Percentiles rank a stretch among this genome's conserved stretches.
phyloP scores from a whole-genome alignment of 2,797 vertebrate genomes.

The Lepus townsendii region DNA sequence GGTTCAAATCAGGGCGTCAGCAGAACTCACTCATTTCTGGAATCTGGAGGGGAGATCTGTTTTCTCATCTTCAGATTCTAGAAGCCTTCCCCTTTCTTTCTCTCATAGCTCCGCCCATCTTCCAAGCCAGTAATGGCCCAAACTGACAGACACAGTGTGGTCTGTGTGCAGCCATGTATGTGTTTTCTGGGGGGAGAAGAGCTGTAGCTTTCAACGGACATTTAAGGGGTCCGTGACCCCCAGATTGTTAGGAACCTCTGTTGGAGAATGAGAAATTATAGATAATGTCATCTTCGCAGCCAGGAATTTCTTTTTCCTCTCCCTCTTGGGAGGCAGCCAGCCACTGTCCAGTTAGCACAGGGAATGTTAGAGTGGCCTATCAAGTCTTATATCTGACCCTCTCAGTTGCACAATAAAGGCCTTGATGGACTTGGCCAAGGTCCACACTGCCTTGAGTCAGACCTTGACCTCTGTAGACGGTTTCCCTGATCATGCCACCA shows the following conservation, averaged over 20 bases:
- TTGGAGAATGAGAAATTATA: neutral
- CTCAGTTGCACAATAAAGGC: neutral
- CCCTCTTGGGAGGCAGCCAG: neutral
- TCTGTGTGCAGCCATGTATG: neutral
- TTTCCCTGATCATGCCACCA: neutral
- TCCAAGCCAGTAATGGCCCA: neutral
- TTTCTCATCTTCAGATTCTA: neutral
- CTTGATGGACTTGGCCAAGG: neutral
- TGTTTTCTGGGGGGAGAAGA: neutral
- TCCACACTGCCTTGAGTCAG: neutral
- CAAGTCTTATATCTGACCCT: neutral
- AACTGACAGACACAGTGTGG: neutral
- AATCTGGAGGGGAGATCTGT: neutral
- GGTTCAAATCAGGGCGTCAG: neutral
- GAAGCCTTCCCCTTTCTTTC: neutral
- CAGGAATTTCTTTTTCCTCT: neutral
- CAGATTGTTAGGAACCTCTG: neutral
- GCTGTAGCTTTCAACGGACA: neutral
- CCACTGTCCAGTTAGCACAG: neutral
- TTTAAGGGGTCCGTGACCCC: neutral
- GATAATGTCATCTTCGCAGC: neutral
- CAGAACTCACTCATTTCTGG: neutral
- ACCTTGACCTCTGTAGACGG: no score
- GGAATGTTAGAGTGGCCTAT: neutral
- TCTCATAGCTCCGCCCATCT: neutral